A percentile compares a stretch with the other conserved stretches of the same genome.
phyloP scores from a whole-genome alignment of 2,888 invertebrate genomes.

The Coleophora deauratella region DNA sequence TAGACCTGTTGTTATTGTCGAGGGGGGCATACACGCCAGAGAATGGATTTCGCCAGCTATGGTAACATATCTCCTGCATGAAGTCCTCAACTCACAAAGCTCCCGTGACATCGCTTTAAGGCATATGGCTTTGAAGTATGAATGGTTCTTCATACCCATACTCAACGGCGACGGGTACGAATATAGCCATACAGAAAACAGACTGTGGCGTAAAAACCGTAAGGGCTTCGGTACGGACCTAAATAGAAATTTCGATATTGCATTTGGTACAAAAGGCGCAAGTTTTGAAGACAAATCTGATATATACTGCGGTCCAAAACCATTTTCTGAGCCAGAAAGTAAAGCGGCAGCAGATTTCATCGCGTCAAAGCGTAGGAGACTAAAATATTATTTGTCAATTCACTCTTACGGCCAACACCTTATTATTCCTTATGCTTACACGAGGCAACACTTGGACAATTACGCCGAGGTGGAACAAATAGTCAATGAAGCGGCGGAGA shows the following conservation, averaged over 20 bases:
- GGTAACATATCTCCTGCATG: slow-evolving; percentile 72
- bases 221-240: slow-evolving; percentile 72
- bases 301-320: slow-evolving; percentile 49
- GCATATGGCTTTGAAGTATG: slow-evolving; percentile 58
- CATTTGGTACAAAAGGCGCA: slow-evolving; percentile 55
- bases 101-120: slow-evolving; percentile 43
- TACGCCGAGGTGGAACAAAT: slow-evolving; percentile 40
- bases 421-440: slow-evolving; percentile 71
- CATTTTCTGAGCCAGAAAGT: slow-evolving; percentile 71
- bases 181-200: slow-evolving; percentile 73
- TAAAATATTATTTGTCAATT: slow-evolving; percentile 73
- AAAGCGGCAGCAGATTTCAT: slow-evolving; percentile 50
- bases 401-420: slow-evolving; percentile 79
- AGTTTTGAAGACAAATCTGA: slow-evolving; percentile 19
- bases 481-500: slow-evolving; percentile 7
- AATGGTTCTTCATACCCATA: slow-evolving; percentile 81
- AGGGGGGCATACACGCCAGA: slow-evolving; percentile 80
- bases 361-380: slow-evolving; percentile 27
- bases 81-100: slow-evolving; percentile 50
- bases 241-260: slow-evolving; percentile 76
- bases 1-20: slow-evolving; percentile 69
- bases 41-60: slow-evolving; percentile 82
- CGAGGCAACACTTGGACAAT: slow-evolving; percentile 40
- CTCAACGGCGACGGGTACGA: slow-evolving; percentile 85
- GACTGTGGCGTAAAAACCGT: slow-evolving; percentile 77